Percentiles rank a stretch among this genome's conserved stretches.
These are phyloP conservation scores for Dasyornis broadbenti DNA, from an alignment of 2,113 vertebrate genomes.

Conservation along the genomic window DNA sequence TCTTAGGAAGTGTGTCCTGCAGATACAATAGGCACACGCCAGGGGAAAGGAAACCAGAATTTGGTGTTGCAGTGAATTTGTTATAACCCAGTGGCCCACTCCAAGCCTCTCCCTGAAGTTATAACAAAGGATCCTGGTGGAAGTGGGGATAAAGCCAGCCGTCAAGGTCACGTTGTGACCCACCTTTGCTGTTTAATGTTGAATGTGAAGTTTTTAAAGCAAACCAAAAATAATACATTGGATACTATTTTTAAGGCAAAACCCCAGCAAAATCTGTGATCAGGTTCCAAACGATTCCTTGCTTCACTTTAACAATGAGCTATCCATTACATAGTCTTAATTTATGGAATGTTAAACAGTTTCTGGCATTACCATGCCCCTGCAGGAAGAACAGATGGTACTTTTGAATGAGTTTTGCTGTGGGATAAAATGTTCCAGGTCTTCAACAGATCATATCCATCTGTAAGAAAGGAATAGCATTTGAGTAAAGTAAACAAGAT, in stretches of 20 bases:
- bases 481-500: constrained; percentile 26
- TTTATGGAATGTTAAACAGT: constrained; percentile 59
- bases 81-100: background rate
- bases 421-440: constrained; percentile 47
- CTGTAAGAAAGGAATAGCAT: constrained; percentile 17
- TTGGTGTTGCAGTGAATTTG: background rate
- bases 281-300: background rate
- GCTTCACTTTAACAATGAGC: background rate
- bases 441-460: constrained; percentile 47
- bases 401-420: constrained; percentile 45
- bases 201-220: background rate
- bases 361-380: constrained; percentile 43
- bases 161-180: background rate
- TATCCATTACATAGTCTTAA: constrained; percentile 32
- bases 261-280: background rate
- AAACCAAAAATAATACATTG: background rate
- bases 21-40: background rate
- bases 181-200: background rate
- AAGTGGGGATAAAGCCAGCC: background rate
- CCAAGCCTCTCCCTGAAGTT: background rate
- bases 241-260: constrained; percentile 22
- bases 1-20: background rate
- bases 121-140: background rate
- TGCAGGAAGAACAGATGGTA: constrained; percentile 64
- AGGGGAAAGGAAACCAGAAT: background rate